phyloP scores from a whole-genome alignment of 2,888 invertebrate genomes.

The Ichneumoninae sp. region DNA sequence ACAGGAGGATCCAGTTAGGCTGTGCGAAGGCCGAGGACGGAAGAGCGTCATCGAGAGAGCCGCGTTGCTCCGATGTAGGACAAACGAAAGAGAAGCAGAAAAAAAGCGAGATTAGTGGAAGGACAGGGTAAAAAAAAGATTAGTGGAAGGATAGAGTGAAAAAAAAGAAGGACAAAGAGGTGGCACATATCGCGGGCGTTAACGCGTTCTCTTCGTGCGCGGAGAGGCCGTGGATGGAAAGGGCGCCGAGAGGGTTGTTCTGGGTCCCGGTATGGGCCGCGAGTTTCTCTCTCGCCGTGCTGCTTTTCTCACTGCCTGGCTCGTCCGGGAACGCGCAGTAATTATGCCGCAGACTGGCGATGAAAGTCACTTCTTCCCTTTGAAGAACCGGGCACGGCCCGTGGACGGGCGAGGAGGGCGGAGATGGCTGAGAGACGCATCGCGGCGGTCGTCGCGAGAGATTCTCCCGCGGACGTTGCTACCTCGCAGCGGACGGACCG shows the following conservation, averaged over 20 bases:
- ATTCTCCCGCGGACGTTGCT: constrained; percentile 21
- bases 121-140: neutral
- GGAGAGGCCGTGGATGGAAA: neutral
- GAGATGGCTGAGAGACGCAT: neutral
- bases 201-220: constrained; percentile 35
- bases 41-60: constrained; percentile 6
- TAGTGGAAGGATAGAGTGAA: constrained; percentile 16
- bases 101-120: neutral
- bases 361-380: constrained; percentile 64
- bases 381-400: constrained; percentile 48
- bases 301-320: constrained; percentile 9
- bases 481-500: neutral
- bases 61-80: constrained; percentile 14
- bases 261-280: neutral
- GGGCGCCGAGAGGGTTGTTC: neutral
- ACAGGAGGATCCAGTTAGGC: constrained; percentile 16
- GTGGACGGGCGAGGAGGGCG: neutral
- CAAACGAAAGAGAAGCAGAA: constrained; percentile 17
- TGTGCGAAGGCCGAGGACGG: constrained; percentile 12
- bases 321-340: constrained; percentile 41
- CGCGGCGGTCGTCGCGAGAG: constrained; percentile 29
- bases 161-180: constrained; percentile 46
- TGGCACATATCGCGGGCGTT: constrained; percentile 47
- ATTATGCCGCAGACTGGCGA: constrained; percentile 61
- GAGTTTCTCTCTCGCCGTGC: constrained; percentile 3